Conservation (phyloP, 2,113 vertebrate species). For the Salvelinus namaycush region DNA sequence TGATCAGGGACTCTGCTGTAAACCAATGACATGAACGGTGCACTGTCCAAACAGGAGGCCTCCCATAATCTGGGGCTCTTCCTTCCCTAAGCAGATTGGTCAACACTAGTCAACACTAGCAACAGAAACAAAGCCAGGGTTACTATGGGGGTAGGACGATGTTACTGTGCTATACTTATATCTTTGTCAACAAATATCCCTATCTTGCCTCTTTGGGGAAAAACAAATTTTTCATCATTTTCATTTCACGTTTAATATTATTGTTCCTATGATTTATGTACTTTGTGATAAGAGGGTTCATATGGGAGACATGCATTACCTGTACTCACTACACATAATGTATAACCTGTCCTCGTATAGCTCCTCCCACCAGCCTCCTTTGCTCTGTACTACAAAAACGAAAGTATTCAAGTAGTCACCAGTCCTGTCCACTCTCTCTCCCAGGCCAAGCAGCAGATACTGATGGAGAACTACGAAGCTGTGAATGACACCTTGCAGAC, state of each 20-base stretch:
- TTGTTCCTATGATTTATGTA: neutral
- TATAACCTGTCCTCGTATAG: no score
- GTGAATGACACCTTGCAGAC: slow-evolving; percentile 71
- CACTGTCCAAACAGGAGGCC: slow-evolving; percentile 51
- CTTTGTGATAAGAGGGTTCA: neutral
- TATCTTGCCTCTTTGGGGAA: neutral
- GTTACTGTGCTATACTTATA: slow-evolving; percentile 15
- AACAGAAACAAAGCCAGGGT: neutral
- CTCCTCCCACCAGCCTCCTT: no score
- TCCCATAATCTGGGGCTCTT: slow-evolving; percentile 28
- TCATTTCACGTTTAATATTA: neutral
- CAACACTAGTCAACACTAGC: neutral
- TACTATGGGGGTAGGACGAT: neutral
- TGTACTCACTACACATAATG: no score
- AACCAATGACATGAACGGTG: slow-evolving; percentile 49
- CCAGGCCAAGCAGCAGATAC: slow-evolving; percentile 74
- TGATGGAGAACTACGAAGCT: slow-evolving; percentile 68
- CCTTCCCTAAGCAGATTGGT: neutral
- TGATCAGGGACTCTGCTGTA: slow-evolving; percentile 46
- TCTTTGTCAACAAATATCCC: neutral
- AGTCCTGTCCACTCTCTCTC: neutral
- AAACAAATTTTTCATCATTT: neutral
- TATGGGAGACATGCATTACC: neutral
- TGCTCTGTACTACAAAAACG: no score
- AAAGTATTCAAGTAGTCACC: neutral